phyloP scores from a whole-genome alignment of 1,140 invertebrate genomes.

The Cotesia chilonis region DNA sequence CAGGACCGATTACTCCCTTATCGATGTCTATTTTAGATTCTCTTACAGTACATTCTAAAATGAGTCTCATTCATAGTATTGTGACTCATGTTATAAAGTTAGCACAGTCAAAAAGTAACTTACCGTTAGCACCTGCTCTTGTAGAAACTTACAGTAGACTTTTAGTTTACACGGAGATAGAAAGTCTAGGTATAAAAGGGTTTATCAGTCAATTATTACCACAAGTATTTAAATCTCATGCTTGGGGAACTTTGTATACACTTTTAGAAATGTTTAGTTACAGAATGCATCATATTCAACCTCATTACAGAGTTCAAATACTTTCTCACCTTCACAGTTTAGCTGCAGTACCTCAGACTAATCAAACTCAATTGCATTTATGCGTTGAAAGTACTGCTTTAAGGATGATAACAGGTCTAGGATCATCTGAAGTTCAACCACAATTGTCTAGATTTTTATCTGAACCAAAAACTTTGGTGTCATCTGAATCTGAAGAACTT shows the following conservation, averaged over 20 bases:
- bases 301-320: constrained; percentile 92
- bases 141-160: constrained; percentile 95
- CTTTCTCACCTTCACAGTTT: constrained; percentile 89
- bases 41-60: constrained; percentile 95
- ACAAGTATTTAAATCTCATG: constrained; percentile 89
- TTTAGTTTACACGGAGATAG: constrained; percentile 95
- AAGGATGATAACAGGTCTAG: constrained; percentile 88
- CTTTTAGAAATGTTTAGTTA: constrained; percentile 97
- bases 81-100: constrained; percentile 89
- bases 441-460: constrained; percentile 86
- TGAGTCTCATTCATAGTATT: constrained; percentile 96
- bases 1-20: constrained; percentile 81
- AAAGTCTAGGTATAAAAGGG: constrained; percentile 95
- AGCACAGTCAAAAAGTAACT: constrained; percentile 84
- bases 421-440: constrained; percentile 90
- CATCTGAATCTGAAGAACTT: constrained; percentile 93
- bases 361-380: constrained; percentile 93
- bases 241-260: constrained; percentile 94
- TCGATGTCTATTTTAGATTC: constrained; percentile 94
- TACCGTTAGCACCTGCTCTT: constrained; percentile 86
- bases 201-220: constrained; percentile 94
- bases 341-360: constrained; percentile 89
- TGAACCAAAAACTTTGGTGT: constrained; percentile 89
- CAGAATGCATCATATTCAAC: constrained; percentile 94
- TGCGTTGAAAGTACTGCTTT: constrained; percentile 95